Conservation (phyloP, 2,113 vertebrate species). For the Hemichromis elongatus region DNA sequence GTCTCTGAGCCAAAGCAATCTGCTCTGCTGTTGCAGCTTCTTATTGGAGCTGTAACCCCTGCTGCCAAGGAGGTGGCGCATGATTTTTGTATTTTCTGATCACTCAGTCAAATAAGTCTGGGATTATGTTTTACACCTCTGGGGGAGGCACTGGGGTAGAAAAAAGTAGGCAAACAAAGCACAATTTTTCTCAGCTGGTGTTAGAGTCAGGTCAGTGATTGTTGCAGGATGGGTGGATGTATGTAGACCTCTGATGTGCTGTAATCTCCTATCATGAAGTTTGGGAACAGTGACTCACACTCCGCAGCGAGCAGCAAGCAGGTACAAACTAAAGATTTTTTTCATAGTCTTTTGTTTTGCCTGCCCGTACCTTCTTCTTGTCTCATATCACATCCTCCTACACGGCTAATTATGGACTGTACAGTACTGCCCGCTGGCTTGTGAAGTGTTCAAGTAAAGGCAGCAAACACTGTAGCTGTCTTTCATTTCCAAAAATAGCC, state of each 20-base stretch:
- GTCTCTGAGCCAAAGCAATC: constrained; percentile 43
- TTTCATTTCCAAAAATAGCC: constrained; percentile 34
- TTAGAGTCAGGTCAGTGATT: constrained; percentile 8
- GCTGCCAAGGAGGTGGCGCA: neutral
- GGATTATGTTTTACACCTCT: neutral
- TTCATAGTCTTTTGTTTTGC: neutral
- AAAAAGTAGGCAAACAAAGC: neutral
- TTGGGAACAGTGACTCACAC: neutral
- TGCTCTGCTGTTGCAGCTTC: constrained; percentile 11
- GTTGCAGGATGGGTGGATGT: neutral
- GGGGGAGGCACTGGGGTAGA: neutral
- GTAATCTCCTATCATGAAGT: neutral
- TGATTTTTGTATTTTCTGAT: constrained; percentile 21
- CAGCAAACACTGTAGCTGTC: neutral
- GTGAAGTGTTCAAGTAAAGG: constrained; percentile 21
- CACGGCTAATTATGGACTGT: constrained; percentile 41
- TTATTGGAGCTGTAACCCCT: constrained; percentile 32
- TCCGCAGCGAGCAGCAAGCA: neutral
- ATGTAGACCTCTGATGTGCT: neutral
- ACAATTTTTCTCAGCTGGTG: neutral
- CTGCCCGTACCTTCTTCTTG: neutral
- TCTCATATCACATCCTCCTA: constrained; percentile 45
- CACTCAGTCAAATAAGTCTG: constrained; percentile 10
- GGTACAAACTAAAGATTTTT: neutral
- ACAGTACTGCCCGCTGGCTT: constrained; percentile 24